phyloP scores from a whole-genome alignment of 2,888 invertebrate genomes.

The Dasysyrphus tricinctus region DNA sequence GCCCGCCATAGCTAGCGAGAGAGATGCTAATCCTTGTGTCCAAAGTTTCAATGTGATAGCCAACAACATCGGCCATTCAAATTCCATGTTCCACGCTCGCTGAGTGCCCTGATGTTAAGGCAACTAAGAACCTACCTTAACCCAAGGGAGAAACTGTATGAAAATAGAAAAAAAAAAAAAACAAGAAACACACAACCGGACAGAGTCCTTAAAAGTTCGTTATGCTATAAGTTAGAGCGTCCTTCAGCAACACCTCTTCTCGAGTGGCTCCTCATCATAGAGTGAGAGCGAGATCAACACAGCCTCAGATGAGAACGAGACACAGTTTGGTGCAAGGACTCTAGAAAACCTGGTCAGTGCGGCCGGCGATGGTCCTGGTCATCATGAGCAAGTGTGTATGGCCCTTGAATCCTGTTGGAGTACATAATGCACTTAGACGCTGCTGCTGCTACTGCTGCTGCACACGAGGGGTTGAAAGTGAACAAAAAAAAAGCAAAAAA shows the following conservation, averaged over 20 bases:
- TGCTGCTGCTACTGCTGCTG: constrained; percentile 33
- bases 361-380: constrained; percentile 49
- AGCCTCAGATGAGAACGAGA: constrained; percentile 61
- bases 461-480: constrained; percentile 45
- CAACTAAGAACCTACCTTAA: constrained; percentile 65
- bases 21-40: constrained; percentile 64
- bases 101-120: constrained; percentile 33
- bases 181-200: constrained; percentile 45
- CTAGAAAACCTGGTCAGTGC: constrained; percentile 35
- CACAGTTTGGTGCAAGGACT: constrained; percentile 61
- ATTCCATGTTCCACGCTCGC: constrained; percentile 58
- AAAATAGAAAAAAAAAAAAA: constrained; percentile 34
- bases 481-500: constrained; percentile 18
- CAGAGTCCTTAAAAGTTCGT: constrained; percentile 75
- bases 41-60: constrained; percentile 67
- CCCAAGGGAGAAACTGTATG: constrained; percentile 22
- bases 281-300: constrained; percentile 66
- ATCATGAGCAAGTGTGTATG: constrained; percentile 70
- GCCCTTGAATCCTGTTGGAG: constrained; percentile 73
- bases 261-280: constrained; percentile 68
- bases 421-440: constrained; percentile 74
- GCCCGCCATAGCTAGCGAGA: neutral
- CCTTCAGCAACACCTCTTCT: constrained; percentile 76
- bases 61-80: constrained; percentile 57
- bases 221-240: constrained; percentile 76